A percentile compares a stretch with the other conserved stretches of the same genome.
These are phyloP conservation scores for Hirudo medicinalis DNA, from an alignment of 1,140 invertebrate species.

Conservation along the genomic window DNA sequence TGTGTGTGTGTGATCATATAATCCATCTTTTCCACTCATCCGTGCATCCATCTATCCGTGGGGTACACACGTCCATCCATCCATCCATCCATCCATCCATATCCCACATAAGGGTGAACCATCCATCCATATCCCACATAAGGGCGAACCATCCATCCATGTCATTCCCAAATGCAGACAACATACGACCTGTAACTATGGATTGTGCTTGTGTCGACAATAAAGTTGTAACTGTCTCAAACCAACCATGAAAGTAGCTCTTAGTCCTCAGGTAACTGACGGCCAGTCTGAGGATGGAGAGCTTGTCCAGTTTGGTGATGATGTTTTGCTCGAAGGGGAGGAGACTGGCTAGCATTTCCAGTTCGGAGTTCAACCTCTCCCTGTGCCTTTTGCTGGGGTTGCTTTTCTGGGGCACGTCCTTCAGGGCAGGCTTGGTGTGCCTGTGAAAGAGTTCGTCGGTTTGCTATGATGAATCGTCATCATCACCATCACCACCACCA, in stretches of 20 bases:
- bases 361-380: constrained; percentile 86
- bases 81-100: no score
- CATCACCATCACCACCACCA: neutral
- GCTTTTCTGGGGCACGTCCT: constrained; percentile 58
- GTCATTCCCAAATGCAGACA: no score
- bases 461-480: neutral
- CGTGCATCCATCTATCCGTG: no score
- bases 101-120: no score
- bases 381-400: constrained; percentile 95
- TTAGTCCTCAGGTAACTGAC: constrained; percentile 96
- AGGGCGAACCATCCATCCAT: no score
- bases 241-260: constrained; percentile 91
- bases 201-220: no score
- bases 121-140: no score
- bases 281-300: constrained; percentile 87
- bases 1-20: no score
- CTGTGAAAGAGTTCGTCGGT: neutral
- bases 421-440: neutral
- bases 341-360: constrained; percentile 87
- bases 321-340: constrained; percentile 96
- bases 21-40: no score
- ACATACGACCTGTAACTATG: no score
- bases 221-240: no score
- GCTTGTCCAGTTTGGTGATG: constrained; percentile 87
- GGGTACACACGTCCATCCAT: no score